Percentiles rank a stretch among this genome's conserved stretches.
Conservation (phyloP, 2,797 vertebrate species). For the Coluber constrictor region DNA sequence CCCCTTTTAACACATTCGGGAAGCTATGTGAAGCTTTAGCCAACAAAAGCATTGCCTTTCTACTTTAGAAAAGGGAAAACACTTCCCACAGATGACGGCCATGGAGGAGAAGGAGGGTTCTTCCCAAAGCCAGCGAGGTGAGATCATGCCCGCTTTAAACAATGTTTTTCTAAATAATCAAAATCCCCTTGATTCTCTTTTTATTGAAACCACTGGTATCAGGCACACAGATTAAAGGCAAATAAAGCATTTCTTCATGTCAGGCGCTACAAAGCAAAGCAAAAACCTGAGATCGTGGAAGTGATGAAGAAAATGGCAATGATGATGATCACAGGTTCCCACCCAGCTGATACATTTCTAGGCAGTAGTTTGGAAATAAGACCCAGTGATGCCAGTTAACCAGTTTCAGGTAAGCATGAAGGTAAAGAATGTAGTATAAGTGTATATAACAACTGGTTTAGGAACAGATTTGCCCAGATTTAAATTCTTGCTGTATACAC, state of each 20-base stretch:
- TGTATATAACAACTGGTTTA: background rate
- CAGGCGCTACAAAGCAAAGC: background rate
- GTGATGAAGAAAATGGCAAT: background rate
- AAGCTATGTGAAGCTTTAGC: slow-evolving; percentile 22
- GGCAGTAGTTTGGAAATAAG: background rate
- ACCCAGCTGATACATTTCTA: background rate
- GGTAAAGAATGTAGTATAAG: background rate
- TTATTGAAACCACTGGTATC: background rate
- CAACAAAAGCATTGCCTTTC: slow-evolving; percentile 23
- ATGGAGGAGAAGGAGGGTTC: background rate
- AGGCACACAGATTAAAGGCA: background rate
- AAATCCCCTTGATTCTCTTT: background rate
- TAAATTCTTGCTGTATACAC: background rate
- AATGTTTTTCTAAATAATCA: background rate
- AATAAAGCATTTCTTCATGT: background rate
- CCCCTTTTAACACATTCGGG: slow-evolving; percentile 29
- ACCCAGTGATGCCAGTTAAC: background rate
- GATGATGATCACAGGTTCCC: background rate
- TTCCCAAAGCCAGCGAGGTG: background rate
- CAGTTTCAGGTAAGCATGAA: background rate
- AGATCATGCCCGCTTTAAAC: background rate
- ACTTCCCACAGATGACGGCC: slow-evolving; percentile 1
- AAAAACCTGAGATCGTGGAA: background rate
- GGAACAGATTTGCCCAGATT: background rate
- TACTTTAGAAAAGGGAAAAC: background rate